phyloP scores from a whole-genome alignment of 2,113 vertebrate genomes.

The human region GRCh38 chr11:67058501-67059000 shows the following conservation, averaged over 20 bases:
- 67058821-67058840: slow-evolving; percentile 15
- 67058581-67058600: too few species aligned
- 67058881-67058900: not conserved
- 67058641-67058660: too few species aligned
- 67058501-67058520: too few species aligned
- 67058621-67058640: not conserved
- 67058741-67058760: too few species aligned
- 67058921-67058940: not conserved
- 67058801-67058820: not conserved
- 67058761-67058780: not conserved
- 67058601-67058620: not conserved
- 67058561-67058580: too few species aligned
- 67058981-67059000: not conserved
- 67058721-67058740: too few species aligned
- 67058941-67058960: not conserved
- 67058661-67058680: not conserved
- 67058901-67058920: not conserved
- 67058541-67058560: too few species aligned
- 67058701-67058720: too few species aligned
- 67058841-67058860: not conserved
- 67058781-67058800: not conserved
- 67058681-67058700: not conserved
- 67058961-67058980: not conserved
- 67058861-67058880: not conserved
- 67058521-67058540: too few species aligned